These are phyloP conservation scores for Elephas maximus DNA, from an alignment of 2,113 vertebrate species.

Conservation along the genomic window DNA sequence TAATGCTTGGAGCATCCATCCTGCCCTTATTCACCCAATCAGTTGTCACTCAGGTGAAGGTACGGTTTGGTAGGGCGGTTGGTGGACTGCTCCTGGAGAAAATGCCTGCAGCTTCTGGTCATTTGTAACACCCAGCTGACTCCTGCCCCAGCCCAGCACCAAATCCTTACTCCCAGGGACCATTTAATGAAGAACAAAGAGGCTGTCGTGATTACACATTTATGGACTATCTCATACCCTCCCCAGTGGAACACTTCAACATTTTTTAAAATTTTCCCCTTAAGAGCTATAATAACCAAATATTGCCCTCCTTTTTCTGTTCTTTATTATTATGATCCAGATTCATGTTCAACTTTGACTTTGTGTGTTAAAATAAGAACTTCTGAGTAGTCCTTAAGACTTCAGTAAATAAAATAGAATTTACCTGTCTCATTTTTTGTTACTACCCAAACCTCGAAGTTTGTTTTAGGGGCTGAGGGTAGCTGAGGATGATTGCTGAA, in stretches of 20 bases:
- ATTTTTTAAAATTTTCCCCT: not conserved
- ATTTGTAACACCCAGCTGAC: not conserved
- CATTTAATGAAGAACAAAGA: slow-evolving; percentile 30
- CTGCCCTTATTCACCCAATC: not conserved
- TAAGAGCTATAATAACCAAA: not conserved
- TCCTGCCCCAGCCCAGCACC: not conserved
- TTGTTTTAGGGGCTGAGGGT: not conserved
- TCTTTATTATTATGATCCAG: not conserved
- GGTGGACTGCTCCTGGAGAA: not conserved
- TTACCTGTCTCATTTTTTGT: slow-evolving; percentile 4
- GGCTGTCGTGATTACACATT: not conserved
- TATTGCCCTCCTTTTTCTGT: not conserved
- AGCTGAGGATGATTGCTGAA: not conserved
- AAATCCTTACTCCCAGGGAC: not conserved
- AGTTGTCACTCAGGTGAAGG: not conserved
- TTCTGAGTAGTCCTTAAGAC: not conserved
- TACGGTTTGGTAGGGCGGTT: not conserved
- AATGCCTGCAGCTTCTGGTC: not conserved
- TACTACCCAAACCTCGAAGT: slow-evolving; percentile 6
- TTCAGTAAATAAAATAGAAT: not conserved
- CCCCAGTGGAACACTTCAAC: not conserved
- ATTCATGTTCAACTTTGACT: slow-evolving; percentile 49
- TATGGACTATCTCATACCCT: not conserved
- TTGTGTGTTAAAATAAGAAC: slow-evolving; percentile 38
- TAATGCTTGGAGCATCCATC: not conserved